These are phyloP conservation scores for Todiramphus saurophagus DNA, from an alignment of 2,113 vertebrate species.

Conservation along the genomic window DNA sequence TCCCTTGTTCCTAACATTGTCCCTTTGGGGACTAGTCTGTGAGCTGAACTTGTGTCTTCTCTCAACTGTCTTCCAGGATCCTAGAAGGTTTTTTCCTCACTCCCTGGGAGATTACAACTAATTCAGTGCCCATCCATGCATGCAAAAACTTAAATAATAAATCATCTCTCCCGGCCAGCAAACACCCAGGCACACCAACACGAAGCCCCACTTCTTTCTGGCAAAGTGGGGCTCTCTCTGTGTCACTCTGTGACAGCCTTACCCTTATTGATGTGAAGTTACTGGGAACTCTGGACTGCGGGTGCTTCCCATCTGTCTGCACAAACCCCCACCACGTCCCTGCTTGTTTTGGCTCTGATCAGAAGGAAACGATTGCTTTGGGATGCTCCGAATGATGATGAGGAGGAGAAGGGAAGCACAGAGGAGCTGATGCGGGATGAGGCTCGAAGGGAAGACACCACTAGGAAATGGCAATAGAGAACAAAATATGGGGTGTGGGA, in stretches of 20 bases:
- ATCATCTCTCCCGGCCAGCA: neutral
- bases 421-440: accelerated
- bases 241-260: neutral
- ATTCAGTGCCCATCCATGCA: slow-evolving; percentile 15
- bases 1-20: neutral
- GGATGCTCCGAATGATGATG: neutral
- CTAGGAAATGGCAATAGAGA: neutral
- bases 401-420: neutral
- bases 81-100: neutral
- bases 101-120: slow-evolving; percentile 8
- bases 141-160: slow-evolving; percentile 59
- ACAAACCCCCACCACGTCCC: accelerated
- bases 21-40: neutral
- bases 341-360: neutral
- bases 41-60: neutral
- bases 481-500: neutral
- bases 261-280: neutral
- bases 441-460: neutral
- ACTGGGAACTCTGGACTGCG: neutral
- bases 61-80: slow-evolving; percentile 2
- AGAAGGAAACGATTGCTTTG: neutral
- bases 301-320: neutral
- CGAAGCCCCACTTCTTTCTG: neutral
- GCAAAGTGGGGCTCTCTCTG: neutral
- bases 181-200: neutral